A percentile compares a stretch with the other conserved stretches of the same genome.
Conservation (phyloP, 2,888 invertebrate species). For the Acanthosepion pharaonis region DNA sequence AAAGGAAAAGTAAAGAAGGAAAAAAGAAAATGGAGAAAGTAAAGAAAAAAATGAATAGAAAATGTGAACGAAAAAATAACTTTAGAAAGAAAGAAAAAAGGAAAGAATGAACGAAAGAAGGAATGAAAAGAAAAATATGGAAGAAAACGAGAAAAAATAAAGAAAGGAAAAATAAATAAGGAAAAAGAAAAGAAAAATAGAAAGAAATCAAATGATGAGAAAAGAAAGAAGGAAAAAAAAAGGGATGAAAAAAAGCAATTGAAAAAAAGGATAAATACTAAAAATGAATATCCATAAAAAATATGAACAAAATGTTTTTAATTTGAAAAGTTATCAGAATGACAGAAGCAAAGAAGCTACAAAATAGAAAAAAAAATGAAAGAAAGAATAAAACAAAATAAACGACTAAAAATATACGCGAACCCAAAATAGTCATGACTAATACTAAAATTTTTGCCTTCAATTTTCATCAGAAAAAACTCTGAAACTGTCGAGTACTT, state of each 20-base stretch:
- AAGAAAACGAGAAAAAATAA: neutral
- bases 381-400: neutral
- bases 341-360: neutral
- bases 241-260: neutral
- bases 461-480: neutral
- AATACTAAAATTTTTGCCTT: neutral
- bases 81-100: neutral
- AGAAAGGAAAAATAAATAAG: neutral
- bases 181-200: neutral
- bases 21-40: neutral
- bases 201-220: too few species aligned
- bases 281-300: neutral
- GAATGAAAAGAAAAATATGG: too few species aligned
- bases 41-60: neutral
- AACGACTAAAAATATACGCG: neutral
- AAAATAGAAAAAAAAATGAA: neutral
- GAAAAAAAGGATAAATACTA: neutral
- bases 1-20: neutral
- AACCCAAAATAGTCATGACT: too few species aligned
- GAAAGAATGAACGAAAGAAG: neutral
- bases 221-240: too few species aligned
- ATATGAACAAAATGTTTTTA: neutral
- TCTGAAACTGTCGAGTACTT: neutral
- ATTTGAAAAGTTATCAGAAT: neutral
- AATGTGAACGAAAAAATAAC: neutral